These are phyloP conservation scores for Tupiocoris notatus DNA, from an alignment of 2,888 invertebrate genomes.

Conservation along the genomic window DNA sequence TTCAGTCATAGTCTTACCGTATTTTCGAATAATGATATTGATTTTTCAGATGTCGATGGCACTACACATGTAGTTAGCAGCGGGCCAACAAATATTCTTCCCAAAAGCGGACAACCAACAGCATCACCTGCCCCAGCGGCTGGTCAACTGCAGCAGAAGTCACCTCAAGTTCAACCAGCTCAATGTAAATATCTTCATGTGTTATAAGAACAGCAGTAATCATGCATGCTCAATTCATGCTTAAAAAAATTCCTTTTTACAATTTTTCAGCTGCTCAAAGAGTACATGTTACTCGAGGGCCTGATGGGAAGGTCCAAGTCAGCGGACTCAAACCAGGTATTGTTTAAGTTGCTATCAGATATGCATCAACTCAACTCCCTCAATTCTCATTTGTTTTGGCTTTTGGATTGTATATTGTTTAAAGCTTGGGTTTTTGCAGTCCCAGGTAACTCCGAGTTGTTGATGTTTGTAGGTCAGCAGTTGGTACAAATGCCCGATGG, in stretches of 20 bases:
- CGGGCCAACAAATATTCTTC: slow-evolving; percentile 60
- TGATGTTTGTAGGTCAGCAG: slow-evolving; percentile 72
- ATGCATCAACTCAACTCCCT: too few species aligned
- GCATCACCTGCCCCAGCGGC: too few species aligned
- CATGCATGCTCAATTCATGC: too few species aligned
- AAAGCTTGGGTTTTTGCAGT: too few species aligned
- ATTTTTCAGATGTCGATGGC: slow-evolving; percentile 61
- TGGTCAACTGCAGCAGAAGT: slow-evolving; percentile 55
- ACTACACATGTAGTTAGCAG: slow-evolving; percentile 64
- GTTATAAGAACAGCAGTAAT: too few species aligned
- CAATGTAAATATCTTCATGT: neutral
- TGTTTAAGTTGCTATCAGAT: too few species aligned
- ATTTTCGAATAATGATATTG: too few species aligned
- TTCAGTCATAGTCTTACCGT: too few species aligned
- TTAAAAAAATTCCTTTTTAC: neutral
- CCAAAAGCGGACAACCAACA: slow-evolving; percentile 54
- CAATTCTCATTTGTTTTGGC: too few species aligned
- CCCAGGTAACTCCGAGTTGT: too few species aligned
- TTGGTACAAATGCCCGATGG: slow-evolving; percentile 91
- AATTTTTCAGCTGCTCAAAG: slow-evolving; percentile 67
- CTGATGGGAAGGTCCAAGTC: slow-evolving; percentile 89
- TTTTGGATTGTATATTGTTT: too few species aligned
- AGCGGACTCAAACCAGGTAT: slow-evolving; percentile 83
- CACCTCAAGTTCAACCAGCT: neutral
- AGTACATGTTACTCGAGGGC: slow-evolving; percentile 85